phyloP scores from a whole-genome alignment of 2,113 vertebrate species.

The Datnioides undecimradiatus region DNA sequence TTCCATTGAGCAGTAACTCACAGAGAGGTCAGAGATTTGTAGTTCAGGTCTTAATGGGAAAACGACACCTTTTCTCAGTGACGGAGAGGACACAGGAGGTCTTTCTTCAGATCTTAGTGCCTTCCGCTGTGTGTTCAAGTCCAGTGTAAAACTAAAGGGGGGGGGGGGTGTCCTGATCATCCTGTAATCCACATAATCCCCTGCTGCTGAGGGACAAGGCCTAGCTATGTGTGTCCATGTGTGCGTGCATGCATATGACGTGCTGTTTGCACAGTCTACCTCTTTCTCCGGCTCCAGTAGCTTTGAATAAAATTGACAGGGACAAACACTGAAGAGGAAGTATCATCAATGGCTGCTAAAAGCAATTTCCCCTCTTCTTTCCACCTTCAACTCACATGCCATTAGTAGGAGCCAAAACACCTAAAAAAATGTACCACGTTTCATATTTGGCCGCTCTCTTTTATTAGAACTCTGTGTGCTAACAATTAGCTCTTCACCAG shows the following conservation, averaged over 20 bases:
- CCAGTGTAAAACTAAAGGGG: constrained; percentile 51
- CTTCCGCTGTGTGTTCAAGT: constrained; percentile 59
- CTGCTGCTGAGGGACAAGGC: constrained; percentile 76
- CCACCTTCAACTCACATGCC: constrained; percentile 10
- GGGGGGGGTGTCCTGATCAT: constrained; percentile 75
- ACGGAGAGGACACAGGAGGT: constrained; percentile 69
- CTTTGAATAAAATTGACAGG: constrained; percentile 60
- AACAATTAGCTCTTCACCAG: constrained; percentile 6
- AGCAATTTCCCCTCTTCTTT: constrained; percentile 24
- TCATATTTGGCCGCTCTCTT: constrained; percentile 25
- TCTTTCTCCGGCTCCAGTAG: constrained; percentile 52
- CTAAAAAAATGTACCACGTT: neutral
- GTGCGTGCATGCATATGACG: constrained; percentile 52
- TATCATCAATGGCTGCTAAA: constrained; percentile 44
- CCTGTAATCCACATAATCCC: constrained; percentile 85
- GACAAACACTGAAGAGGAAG: constrained; percentile 43
- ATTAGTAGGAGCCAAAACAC: constrained; percentile 10
- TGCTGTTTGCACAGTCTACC: constrained; percentile 64
- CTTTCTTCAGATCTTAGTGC: constrained; percentile 66
- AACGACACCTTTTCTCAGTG: constrained; percentile 63
- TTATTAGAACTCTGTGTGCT: constrained; percentile 11
- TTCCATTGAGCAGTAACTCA: constrained; percentile 46
- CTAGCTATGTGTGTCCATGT: constrained; percentile 33
- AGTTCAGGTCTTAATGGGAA: constrained; percentile 49
- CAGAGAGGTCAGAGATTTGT: constrained; percentile 43